Base-by-base conservation (phyloP, 2,797 vertebrate species). In the Melanotaenia boesemani region DNA sequence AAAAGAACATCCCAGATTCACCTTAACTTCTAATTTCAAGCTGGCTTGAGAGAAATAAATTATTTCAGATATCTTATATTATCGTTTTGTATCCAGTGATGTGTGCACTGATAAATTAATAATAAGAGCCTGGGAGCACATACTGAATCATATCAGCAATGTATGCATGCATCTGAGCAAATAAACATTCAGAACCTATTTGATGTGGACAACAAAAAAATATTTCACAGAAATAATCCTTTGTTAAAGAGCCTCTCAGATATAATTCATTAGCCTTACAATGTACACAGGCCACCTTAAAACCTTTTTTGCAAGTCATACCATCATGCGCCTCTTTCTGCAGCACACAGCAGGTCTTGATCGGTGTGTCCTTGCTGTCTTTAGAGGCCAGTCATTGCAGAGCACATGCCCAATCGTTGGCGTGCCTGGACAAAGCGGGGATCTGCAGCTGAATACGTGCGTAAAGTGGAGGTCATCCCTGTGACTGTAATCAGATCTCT, bases 401-500 rank as follows among this genome's bases (percentile, higher is more conserved):
- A 80, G 70, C 79, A 84, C 88, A 84, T 90, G 56, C 16, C 20
- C 61, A 39, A 56, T 39, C 37, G 3, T 24, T 72, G 73, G 63
- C 69, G n/a, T 72, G 87, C 81, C 81, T 77, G 77, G 85, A 90
- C 91, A 88, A 88, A 86, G 77, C 32, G 79, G 72, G 59, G 68
- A 85, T 89, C 86, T 90, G 83, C 66, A 86, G 76, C 41, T 64
- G 68, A 83, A 82, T 76, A 72, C 30, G 67, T 65, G 74, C 70
- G 54, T 77, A 58, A 70, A 70, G 69, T 69, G 57, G 54, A 77
- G 77, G 79, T 71, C 60, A 56, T 30, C 52, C 16, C 56, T 70
- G 61, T 72, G 60, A 3, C 67, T 18, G 91, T 88, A 93, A 93
- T 91, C 72, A 61, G 88, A 93, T 90, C 88, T 72, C 63, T 48